Base-by-base conservation (phyloP, 2,113 vertebrate species). In the Carlito syrichta region DNA sequence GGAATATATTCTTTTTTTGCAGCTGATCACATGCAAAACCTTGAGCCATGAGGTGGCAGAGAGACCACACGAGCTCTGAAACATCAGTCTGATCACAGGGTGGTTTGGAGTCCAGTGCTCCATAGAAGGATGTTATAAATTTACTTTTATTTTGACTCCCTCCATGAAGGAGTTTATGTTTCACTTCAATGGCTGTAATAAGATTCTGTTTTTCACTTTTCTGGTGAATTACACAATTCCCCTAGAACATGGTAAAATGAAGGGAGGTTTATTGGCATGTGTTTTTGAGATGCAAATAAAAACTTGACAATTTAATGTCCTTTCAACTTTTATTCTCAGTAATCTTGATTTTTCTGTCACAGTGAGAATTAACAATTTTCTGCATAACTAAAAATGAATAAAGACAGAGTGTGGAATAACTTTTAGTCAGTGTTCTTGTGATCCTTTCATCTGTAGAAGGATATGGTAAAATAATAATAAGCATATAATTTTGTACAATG, bases 361-460 rank as follows among this genome's bases (percentile, higher is more conserved):
- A 89, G 73, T 91, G 74, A 92, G 78, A 96, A 95, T 95, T 60
- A 79, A 93, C 45, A 63, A 97, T 97, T 96, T 97, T 95, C 97
- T 83, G 62, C 94, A 92, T 97, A 97, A 97, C 23, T 95, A 97
- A 90, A 98, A 96, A 84, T 76, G 83, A 94, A 97, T 77, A 94
- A 66, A 96, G 85, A 88, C 3, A 11, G 97, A 83, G 50, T 3
- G 32, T 71, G 40, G 88, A 95, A 77, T 76, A 71, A 68, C 22
- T 91, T 83, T 93, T 95, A 84, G 32, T 94, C 82, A 93, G 63
- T 69, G 30, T 60, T 73, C 66, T 94, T 96, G 89, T 50, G 95
- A 30, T 9, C 48, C 91, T 97, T 95, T 95, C 82, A 94, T 97
- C 97, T 95, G 92, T 90, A 95, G 62, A 95, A 52, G 60, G 88